Evolutionary conservation across 2,888 invertebrate species (phyloP), one percentile per base, ranked within the genome.

Genomic region (Mesorhabditis sp.): DNA sequence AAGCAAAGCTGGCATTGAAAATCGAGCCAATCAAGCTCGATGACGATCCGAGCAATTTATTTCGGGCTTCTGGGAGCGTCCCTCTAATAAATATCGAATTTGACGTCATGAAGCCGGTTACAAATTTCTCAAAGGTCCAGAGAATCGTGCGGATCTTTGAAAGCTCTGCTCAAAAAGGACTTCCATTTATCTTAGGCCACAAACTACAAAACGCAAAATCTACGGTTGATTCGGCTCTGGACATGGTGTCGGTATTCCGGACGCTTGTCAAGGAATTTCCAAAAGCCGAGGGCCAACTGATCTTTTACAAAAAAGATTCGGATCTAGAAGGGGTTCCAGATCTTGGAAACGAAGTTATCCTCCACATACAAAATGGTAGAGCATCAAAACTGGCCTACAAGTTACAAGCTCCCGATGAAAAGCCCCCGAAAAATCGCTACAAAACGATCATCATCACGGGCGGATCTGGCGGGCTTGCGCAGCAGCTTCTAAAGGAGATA

Each of bases 401-500:
- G 28, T 2, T 1, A 28, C 7, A 10, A 50, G 7, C n/a, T 10
- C 7, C 10, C 7, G 58, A 50, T 50, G 58, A n/a, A n/a, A 50
- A 50, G n/a, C 10, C n/a, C n/a, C 7, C 10, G n/a, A 50, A 50
- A n/a, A 10, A 13, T n/a, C 7, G 58, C 7, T 50, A 50, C 42
- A 58, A 67, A 7, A 69, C 69, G 28, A 64, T 74, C 43, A 50
- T 80, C 6, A 72, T 82, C 4, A 76, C 80, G 10, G 83, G 82
- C 13, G 81, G 80, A 4, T 73, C 70, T 43, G 80, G 82, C 10
- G 83, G 82, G n/a, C 76, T 83, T 10, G 83, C 76, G 45, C 58
- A 65, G 5, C 67, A 70, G 2, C 70, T 82, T 41, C 28, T 74
- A 4, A 44, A 72, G 6, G 44, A 72, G n/a, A 45, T 78, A n/a